These are phyloP conservation scores for Eurytoma californica DNA, from an alignment of 2,888 invertebrate genomes.

Conservation along the genomic window DNA sequence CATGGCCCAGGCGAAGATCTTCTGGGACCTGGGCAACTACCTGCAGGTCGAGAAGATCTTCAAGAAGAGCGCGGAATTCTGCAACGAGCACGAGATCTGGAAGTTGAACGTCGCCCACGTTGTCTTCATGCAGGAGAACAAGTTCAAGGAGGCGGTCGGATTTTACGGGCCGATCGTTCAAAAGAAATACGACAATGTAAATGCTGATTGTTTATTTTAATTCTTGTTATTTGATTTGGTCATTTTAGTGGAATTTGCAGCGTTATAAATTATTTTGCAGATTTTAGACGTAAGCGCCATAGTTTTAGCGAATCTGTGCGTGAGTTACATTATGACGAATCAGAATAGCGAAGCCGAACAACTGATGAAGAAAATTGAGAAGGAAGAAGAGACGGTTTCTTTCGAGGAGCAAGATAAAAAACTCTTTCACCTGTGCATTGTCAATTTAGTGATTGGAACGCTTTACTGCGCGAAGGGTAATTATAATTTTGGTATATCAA, in stretches of 20 bases:
- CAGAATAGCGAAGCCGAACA: slow-evolving; percentile 99
- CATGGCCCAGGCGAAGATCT: slow-evolving; percentile 99
- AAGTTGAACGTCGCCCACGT: slow-evolving; percentile 98
- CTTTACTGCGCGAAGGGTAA: slow-evolving; percentile 99
- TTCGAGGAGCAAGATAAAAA: slow-evolving; percentile 96
- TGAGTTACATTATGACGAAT: slow-evolving; percentile 99
- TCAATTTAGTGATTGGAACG: slow-evolving; percentile 98
- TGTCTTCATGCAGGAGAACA: slow-evolving; percentile 98
- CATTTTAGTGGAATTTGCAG: not conserved
- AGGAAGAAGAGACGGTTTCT: slow-evolving; percentile 95
- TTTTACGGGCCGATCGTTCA: slow-evolving; percentile 99
- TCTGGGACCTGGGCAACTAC: slow-evolving; percentile 98
- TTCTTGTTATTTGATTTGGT: slow-evolving; percentile 57
- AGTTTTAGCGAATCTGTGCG: slow-evolving; percentile 97
- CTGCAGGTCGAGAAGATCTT: slow-evolving; percentile 97
- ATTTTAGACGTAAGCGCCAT: slow-evolving; percentile 97
- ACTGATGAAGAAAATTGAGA: slow-evolving; percentile 98
- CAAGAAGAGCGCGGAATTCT: slow-evolving; percentile 97
- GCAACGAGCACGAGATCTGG: slow-evolving; percentile 98
- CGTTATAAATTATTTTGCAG: slow-evolving; percentile 72
- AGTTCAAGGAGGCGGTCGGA: slow-evolving; percentile 97
- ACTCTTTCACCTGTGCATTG: slow-evolving; percentile 96
- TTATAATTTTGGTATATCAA: slow-evolving; percentile 98
- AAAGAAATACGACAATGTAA: slow-evolving; percentile 91
- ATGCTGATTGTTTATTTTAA: slow-evolving; percentile 52